These are phyloP conservation scores for Acestrorhynchus altus DNA, from an alignment of 2,797 vertebrate species.

Conservation along the genomic window DNA sequence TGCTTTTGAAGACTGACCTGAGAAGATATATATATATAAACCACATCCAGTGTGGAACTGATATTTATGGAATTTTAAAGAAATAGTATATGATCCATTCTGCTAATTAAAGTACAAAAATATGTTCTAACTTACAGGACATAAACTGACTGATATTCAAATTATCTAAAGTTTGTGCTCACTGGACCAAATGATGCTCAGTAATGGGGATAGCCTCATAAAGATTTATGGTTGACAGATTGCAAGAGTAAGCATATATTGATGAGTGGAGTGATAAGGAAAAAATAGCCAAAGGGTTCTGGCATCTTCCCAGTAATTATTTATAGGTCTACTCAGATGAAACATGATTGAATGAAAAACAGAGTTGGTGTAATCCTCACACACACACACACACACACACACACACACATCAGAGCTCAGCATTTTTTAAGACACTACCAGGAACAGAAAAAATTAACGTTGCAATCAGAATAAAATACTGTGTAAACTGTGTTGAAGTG, in stretches of 20 bases:
- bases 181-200: not conserved
- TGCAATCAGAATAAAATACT: no score
- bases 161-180: not conserved
- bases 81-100: not conserved
- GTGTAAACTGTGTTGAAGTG: no score
- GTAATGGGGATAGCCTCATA: constrained; percentile 9
- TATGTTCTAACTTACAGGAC: not conserved
- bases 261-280: constrained; percentile 13
- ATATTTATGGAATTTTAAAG: not conserved
- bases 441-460: no score
- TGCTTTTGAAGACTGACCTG: not conserved
- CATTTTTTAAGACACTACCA: no score
- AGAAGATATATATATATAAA: not conserved
- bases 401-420: no score
- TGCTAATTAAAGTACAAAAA: not conserved
- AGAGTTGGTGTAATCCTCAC: not conserved
- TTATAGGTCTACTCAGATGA: not conserved
- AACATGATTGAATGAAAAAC: not conserved
- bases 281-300: not conserved
- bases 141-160: not conserved
- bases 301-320: not conserved
- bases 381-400: no score
- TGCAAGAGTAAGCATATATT: constrained; percentile 16
- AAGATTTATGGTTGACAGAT: constrained; percentile 9
- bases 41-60: not conserved